phyloP scores from a whole-genome alignment of 2,113 vertebrate genomes.

The Laterallus jamaicensis region DNA sequence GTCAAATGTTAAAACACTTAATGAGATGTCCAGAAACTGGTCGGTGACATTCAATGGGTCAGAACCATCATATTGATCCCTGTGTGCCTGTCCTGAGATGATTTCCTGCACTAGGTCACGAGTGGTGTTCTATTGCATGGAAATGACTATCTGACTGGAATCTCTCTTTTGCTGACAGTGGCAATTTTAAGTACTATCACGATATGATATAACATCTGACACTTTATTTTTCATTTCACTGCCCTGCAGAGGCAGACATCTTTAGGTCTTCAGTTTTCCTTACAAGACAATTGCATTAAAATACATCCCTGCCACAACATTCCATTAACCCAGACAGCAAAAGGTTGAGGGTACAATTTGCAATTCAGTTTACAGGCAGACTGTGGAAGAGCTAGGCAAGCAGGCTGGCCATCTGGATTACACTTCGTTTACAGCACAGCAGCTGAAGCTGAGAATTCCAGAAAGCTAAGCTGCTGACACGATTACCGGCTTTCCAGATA shows the following conservation, averaged over 20 bases:
- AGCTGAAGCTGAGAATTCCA: slow-evolving; percentile 17
- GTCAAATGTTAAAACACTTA: too few relatives aligned
- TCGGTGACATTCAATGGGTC: too few relatives aligned
- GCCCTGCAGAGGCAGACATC: not conserved
- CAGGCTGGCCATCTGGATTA: slow-evolving; percentile 7
- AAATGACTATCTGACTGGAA: not conserved
- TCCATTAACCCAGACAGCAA: not conserved
- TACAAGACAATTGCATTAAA: not conserved
- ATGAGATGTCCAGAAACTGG: too few relatives aligned
- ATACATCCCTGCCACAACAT: not conserved
- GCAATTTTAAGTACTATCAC: not conserved
- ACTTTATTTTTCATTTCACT: not conserved
- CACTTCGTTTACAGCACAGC: not conserved
- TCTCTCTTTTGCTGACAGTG: not conserved
- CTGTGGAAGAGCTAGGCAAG: not conserved
- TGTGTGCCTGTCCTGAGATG: too few relatives aligned
- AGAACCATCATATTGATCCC: too few relatives aligned
- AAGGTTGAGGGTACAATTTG: not conserved
- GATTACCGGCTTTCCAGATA: rapidly evolving
- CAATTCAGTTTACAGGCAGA: not conserved
- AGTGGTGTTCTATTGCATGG: not conserved
- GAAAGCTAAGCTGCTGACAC: not conserved
- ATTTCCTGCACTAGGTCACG: not conserved
- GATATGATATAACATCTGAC: not conserved
- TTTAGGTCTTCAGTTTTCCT: not conserved